Evolutionary conservation across 2,888 invertebrate genomes (phyloP).

Genomic region (Rotaria macrura): DNA sequence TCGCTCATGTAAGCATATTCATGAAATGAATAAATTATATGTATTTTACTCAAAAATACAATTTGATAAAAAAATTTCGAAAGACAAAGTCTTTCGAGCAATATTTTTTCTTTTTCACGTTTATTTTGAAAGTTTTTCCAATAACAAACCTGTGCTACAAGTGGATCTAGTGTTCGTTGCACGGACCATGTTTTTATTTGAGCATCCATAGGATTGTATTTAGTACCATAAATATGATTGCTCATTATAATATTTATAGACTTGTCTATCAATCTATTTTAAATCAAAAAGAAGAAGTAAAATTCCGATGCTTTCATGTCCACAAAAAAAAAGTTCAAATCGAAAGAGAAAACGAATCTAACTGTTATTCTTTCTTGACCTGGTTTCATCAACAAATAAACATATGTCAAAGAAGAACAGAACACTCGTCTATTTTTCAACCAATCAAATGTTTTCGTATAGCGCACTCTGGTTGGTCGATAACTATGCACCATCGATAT

Average conservation of each 20-base stretch:
- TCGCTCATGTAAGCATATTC: background rate
- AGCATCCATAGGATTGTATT: background rate
- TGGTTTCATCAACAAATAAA: background rate
- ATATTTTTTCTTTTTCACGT: too few relatives aligned
- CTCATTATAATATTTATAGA: background rate
- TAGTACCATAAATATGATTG: background rate
- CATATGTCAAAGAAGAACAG: slow-evolving; percentile 14
- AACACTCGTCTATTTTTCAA: background rate
- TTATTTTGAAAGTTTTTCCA: too few relatives aligned
- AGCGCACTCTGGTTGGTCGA: background rate
- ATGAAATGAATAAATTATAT: background rate
- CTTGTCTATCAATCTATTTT: background rate
- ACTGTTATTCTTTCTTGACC: background rate
- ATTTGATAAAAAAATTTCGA: too few relatives aligned
- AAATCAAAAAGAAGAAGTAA: too few relatives aligned
- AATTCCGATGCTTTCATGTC: too few relatives aligned
- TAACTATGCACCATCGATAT: background rate
- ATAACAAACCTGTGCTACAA: background rate
- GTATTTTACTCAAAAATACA: background rate
- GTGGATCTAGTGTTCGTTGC: slow-evolving; percentile 9
- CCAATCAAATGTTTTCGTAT: background rate
- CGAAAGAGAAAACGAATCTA: background rate
- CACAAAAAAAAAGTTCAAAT: background rate
- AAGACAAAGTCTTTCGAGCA: too few relatives aligned
- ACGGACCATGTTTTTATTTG: slow-evolving; percentile 18